Evolutionary conservation across 1,140 invertebrate species (phyloP), one percentile per base, ranked within the genome.

Genomic region (Antheraea pernyi): DNA sequence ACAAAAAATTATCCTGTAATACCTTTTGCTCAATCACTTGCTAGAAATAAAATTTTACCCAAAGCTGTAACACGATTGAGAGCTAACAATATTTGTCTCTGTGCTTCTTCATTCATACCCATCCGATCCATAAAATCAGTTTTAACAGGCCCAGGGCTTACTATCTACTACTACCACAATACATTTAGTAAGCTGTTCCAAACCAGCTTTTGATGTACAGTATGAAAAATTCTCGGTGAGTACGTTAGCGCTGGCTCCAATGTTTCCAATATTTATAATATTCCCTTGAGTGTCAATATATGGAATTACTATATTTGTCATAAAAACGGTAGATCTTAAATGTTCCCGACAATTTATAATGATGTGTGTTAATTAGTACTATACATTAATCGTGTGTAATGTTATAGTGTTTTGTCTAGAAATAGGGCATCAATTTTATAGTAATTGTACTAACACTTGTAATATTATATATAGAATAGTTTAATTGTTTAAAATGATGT

Each of bases 151-250:
- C 95, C 95, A 62, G 96, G 96, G 83, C 95, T 95, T 0, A 96
- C 95, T 66, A 93, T 88, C 95, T n/a, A 96, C 83, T 84, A 96
- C 95, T 74, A 96, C 91, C n/a, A 94, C 94, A n/a, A 89, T 69
- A 65, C 94, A 95, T 72, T 94, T 88, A 2, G 96, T 97, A 53
- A 97, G 92, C 77, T 97, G 96, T 86, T 97, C 96, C 7, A 97
- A 67, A 19, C 95, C 95, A 65, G 95, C 88, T 91, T 97, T 76
- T 10, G 97, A 16, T 0, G 59, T 37, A 7, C 61, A 30, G 19
- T 76, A 76, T 0, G 65, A 7, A 18, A 69, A 60, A 0, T 19
- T 36, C 16, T 61, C 60, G 5, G 65, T n/a, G 3, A 63, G 18
- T 9, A 67, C 0, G 8, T 7, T 22, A 10, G 65, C 58, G 0